A percentile compares a stretch with the other conserved stretches of the same genome.
Conservation (phyloP, 2,888 invertebrate species). For the Phyllotreta striolata region DNA sequence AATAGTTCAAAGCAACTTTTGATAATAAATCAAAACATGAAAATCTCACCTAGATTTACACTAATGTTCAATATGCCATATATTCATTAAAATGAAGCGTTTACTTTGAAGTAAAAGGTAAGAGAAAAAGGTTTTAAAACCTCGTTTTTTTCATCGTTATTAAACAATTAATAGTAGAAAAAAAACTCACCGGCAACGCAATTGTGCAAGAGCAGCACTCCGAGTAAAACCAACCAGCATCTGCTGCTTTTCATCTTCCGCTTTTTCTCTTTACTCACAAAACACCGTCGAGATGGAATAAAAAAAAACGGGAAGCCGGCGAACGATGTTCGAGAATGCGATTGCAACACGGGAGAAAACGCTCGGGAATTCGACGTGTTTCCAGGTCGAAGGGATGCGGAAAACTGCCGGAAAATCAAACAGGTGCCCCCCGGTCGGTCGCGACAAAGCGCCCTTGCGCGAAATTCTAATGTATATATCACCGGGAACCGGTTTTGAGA, state of each 20-base stretch:
- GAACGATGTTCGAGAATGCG: constrained; percentile 16
- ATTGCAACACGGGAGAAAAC: constrained; percentile 12
- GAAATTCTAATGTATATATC: constrained; percentile 24
- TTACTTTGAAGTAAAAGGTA: no score
- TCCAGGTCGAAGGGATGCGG: constrained; percentile 37
- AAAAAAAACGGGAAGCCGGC: constrained; percentile 10
- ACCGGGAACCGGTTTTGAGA: constrained; percentile 13
- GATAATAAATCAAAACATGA: background rate
- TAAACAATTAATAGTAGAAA: background rate
- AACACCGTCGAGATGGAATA: background rate
- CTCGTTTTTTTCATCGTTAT: no score
- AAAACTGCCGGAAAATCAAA: constrained; percentile 47
- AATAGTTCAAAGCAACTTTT: background rate
- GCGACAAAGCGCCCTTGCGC: constrained; percentile 37
- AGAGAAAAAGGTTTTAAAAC: no score
- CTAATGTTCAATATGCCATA: no score
- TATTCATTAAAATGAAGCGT: no score
- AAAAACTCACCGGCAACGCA: constrained; percentile 33
- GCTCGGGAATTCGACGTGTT: constrained; percentile 26
- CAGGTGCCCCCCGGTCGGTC: constrained; percentile 42
- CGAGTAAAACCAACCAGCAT: constrained; percentile 30
- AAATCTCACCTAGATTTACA: background rate
- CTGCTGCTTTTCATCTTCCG: constrained; percentile 23
- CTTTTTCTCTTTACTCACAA: constrained; percentile 7
- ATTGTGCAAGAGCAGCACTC: constrained; percentile 27